These are phyloP conservation scores for Tinea semifulvella DNA, from an alignment of 2,888 invertebrate genomes.

Conservation along the genomic window DNA sequence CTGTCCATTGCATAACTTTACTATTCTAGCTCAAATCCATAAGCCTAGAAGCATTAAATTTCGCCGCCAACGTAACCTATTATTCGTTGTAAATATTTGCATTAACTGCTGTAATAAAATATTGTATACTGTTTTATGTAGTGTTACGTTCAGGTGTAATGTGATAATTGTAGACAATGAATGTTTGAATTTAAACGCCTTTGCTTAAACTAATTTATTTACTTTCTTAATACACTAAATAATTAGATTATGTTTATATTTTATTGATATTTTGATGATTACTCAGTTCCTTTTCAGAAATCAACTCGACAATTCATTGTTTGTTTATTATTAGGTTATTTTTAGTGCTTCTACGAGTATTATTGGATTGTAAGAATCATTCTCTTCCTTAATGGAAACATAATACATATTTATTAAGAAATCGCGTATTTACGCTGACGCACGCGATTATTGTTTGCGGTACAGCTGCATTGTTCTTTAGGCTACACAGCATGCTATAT, in stretches of 20 bases:
- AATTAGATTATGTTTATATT: too few species aligned
- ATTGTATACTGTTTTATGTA: constrained; percentile 2
- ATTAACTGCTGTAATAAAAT: neutral
- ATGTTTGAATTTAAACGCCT: too few species aligned
- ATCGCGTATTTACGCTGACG: neutral
- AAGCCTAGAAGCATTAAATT: neutral
- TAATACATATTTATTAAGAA: constrained; percentile 9
- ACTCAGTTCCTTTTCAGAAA: too few species aligned
- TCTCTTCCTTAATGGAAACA: constrained; percentile 12
- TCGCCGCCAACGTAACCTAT: neutral
- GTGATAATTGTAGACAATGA: too few species aligned
- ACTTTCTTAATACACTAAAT: too few species aligned
- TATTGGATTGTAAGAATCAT: too few species aligned
- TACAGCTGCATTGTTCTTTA: neutral
- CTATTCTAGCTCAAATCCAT: neutral
- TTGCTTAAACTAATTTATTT: too few species aligned
- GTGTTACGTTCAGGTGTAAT: constrained; percentile 1
- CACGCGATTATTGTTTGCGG: neutral
- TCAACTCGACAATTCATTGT: too few species aligned
- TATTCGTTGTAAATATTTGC: neutral
- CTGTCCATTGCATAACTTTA: neutral
- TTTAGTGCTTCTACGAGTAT: too few species aligned
- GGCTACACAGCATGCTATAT: too few species aligned
- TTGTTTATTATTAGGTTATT: too few species aligned
- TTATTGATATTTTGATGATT: too few species aligned